Evolutionary conservation across 2,113 vertebrate species (phyloP), one percentile per base, ranked within the genome.

Genomic region (Colius striatus): DNA sequence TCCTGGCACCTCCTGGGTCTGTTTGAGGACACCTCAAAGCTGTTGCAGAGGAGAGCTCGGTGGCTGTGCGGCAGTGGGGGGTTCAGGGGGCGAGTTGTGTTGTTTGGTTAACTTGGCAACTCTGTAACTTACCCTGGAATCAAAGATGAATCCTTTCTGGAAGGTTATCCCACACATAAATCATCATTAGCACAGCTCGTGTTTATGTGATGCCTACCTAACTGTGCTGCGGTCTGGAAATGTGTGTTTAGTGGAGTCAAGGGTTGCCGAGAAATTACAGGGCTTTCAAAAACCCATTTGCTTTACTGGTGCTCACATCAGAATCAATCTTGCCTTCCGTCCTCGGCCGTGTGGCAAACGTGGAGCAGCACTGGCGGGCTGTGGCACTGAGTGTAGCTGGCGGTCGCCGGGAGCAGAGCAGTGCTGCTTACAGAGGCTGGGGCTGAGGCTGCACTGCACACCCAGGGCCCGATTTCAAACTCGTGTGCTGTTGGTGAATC

Each of bases 201-300:
- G 97, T 97, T 93, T 96, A 97, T 91, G 97, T 95, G 97, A 97
- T 97, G 97, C 96, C 97, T 97, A 96, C 97, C 98, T 98, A 95
- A 97, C 97, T 90, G 96, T 92, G 97, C 97, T 90, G 92, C 19
- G 78, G 95, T 93, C 97, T 94, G 87, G 95, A 97, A 97, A 93
- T 97, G 97, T 97, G 97, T 98, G 97, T 97, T 98, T 98, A 98
- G 97, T 90, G 95, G 96, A 98, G 97, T 97, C 98, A 98, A 94
- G 97, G 98, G 98, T 98, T 98, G 97, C 82, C 1, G 87, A 67
- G 95, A 98, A 98, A 98, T 98, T 98, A 97, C 7, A 98, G 98
- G 98, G 95, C 98, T 98, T 95, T 97, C 97, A 98, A 97, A 98
- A 98, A 97, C 84, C 96, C 97, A 98, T 98, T 98, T 98, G 97